Conservation (phyloP, 2,113 vertebrate species). For the Saimiri boliviensis region DNA sequence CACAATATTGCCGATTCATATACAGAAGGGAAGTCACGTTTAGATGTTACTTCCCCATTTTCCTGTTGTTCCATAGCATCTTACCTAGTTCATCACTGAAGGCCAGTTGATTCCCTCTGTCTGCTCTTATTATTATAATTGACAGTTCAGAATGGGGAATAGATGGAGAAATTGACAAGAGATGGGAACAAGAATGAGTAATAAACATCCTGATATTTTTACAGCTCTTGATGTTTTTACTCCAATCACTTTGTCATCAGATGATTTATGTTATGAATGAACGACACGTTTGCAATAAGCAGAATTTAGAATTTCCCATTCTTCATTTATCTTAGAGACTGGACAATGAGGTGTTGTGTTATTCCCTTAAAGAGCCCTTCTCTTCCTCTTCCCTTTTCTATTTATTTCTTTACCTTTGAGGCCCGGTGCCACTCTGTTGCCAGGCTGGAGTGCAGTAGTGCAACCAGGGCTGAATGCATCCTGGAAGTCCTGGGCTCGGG, state of each 20-base stretch:
- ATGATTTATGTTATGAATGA: not conserved
- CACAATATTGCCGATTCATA: not conserved
- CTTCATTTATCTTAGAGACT: not conserved
- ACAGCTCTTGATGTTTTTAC: not conserved
- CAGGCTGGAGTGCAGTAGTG: too few relatives aligned
- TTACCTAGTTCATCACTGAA: not conserved
- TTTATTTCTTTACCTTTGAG: too few relatives aligned
- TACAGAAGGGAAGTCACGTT: not conserved
- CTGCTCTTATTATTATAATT: not conserved
- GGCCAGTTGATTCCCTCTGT: not conserved
- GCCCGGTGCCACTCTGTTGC: too few relatives aligned
- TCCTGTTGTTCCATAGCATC: not conserved
- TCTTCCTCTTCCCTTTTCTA: not conserved
- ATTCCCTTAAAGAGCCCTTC: not conserved
- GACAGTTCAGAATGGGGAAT: not conserved
- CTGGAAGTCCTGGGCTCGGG: too few relatives aligned
- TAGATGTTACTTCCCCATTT: not conserved
- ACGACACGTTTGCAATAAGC: not conserved
- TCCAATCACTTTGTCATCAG: not conserved
- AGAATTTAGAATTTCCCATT: conserved; percentile 29
- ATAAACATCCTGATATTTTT: not conserved
- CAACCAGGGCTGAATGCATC: too few relatives aligned
- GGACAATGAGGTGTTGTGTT: not conserved
- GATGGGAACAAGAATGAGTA: not conserved
- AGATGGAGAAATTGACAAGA: conserved; percentile 5